phyloP scores from a whole-genome alignment of 2,888 invertebrate species.

The Xestia c-nigrum region DNA sequence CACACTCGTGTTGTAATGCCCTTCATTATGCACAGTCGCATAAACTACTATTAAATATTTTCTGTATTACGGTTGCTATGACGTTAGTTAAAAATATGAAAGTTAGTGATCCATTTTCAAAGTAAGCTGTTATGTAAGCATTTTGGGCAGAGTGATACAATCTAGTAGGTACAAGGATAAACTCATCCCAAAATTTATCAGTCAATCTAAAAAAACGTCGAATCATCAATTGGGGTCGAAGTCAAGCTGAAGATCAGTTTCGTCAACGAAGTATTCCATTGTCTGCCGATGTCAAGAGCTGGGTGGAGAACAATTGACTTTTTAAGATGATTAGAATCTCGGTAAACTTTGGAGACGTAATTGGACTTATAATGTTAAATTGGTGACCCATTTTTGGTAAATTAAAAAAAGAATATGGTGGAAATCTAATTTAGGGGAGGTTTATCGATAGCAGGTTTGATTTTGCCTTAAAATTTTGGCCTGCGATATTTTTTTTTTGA shows the following conservation, averaged over 20 bases:
- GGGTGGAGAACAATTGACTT: constrained; percentile 33
- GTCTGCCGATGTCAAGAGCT: constrained; percentile 11
- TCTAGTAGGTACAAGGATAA: background rate
- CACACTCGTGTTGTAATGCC: no score
- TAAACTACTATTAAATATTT: no score
- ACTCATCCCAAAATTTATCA: background rate
- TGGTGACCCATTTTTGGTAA: constrained; percentile 22
- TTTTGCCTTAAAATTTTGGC: background rate
- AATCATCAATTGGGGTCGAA: constrained; percentile 2
- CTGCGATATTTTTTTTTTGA: background rate
- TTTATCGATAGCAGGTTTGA: background rate
- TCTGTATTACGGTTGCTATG: no score
- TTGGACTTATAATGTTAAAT: constrained; percentile 23
- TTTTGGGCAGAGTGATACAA: no score
- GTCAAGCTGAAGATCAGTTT: constrained; percentile 19
- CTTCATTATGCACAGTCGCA: no score
- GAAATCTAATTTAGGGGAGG: constrained; percentile 3
- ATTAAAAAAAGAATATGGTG: constrained; percentile 25
- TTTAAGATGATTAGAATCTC: constrained; percentile 40
- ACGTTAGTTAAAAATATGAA: no score
- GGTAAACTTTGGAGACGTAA: constrained; percentile 9
- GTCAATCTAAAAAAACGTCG: background rate
- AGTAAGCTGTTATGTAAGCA: no score
- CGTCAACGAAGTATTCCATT: constrained; percentile 32
- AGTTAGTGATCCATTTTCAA: no score